These are phyloP conservation scores for Mustela nigripes DNA, from an alignment of 2,113 vertebrate genomes.

Conservation along the genomic window DNA sequence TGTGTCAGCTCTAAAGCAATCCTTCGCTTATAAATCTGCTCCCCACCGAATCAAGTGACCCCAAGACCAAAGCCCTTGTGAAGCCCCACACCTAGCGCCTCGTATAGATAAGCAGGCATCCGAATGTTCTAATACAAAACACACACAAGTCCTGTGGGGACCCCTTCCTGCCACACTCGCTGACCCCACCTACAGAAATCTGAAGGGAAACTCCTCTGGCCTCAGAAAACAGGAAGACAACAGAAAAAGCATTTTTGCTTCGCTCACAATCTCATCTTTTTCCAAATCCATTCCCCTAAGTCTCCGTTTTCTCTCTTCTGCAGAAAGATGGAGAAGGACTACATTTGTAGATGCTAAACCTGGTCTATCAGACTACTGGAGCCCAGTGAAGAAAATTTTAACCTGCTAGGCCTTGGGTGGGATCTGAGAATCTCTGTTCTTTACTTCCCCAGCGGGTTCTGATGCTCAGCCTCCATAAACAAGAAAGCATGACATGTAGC, in stretches of 20 bases:
- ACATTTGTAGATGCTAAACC: neutral
- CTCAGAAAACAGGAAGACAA: neutral
- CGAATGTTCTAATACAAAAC: conserved; percentile 28
- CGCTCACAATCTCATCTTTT: neutral
- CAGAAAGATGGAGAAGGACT: neutral
- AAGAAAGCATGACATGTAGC: neutral
- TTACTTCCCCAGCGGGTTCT: neutral
- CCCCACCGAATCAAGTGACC: neutral
- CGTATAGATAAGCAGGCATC: neutral
- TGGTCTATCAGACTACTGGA: neutral
- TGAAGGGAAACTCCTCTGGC: neutral
- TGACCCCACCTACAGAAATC: neutral
- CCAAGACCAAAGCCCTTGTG: neutral
- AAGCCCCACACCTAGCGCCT: neutral
- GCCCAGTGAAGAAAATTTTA: neutral
- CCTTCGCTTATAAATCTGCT: neutral
- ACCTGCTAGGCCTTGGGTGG: neutral
- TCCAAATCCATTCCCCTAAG: neutral
- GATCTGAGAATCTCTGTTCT: neutral
- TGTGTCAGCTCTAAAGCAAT: neutral
- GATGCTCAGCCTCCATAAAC: neutral
- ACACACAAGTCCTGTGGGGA: rapidly evolving
- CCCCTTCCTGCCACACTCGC: neutral
- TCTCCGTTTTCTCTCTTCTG: neutral
- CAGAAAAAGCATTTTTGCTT: neutral